These are phyloP conservation scores for Melopsittacus undulatus DNA, from an alignment of 2,797 vertebrate species.

Conservation along the genomic window DNA sequence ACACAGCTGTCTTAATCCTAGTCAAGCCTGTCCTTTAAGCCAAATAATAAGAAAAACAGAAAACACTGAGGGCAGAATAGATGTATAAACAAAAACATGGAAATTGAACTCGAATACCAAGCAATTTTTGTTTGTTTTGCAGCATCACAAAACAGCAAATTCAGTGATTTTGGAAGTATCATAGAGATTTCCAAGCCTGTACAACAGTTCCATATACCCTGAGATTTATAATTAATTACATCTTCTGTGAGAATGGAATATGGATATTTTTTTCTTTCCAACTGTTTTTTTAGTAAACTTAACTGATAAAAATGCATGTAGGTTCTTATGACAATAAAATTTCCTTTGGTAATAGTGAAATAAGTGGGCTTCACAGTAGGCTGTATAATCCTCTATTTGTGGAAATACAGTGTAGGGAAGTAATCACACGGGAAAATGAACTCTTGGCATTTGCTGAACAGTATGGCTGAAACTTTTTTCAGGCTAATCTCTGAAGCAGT, in stretches of 20 bases:
- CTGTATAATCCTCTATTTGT: slow-evolving; percentile 1
- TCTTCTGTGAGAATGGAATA: neutral
- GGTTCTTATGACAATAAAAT: neutral
- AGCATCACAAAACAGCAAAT: neutral
- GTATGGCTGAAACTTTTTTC: neutral
- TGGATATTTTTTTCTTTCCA: neutral
- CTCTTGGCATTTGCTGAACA: slow-evolving; percentile 39
- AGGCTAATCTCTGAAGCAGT: slow-evolving; percentile 6
- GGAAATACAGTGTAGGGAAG: neutral
- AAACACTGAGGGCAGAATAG: slow-evolving; percentile 13
- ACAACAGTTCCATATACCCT: slow-evolving; percentile 23
- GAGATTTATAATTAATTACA: slow-evolving; percentile 7
- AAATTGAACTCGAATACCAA: slow-evolving; percentile 5
- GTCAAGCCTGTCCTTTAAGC: slow-evolving; percentile 10
- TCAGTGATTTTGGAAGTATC: neutral
- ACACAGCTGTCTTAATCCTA: slow-evolving; percentile 56
- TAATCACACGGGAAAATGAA: slow-evolving; percentile 12
- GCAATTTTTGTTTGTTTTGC: neutral
- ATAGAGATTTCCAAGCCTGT: neutral
- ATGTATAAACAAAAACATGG: slow-evolving; percentile 43
- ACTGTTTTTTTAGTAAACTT: neutral
- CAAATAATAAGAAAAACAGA: slow-evolving; percentile 48
- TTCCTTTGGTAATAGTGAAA: neutral
- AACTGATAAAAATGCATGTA: neutral
- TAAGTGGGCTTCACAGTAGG: neutral